A percentile compares a stretch with the other conserved stretches of the same genome.
phyloP scores from a whole-genome alignment of 2,888 invertebrate species.

The Netelia virgata region DNA sequence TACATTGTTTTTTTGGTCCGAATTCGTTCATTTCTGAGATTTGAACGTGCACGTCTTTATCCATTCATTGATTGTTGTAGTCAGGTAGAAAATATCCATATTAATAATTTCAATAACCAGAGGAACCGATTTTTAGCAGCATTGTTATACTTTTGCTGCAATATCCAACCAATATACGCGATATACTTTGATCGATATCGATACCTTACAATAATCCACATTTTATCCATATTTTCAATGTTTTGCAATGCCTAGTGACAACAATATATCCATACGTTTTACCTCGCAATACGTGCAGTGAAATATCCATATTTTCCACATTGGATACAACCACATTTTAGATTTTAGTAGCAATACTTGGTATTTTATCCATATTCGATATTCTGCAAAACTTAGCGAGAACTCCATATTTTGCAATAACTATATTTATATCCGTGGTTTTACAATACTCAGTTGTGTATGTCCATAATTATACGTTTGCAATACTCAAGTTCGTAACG shows the following conservation, averaged over 20 bases:
- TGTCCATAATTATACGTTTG: background rate
- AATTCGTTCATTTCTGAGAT: too few species aligned
- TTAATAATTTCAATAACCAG: constrained; percentile 40
- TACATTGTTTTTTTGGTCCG: too few species aligned
- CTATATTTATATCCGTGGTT: background rate
- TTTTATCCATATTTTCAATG: background rate
- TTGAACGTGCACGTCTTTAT: too few species aligned
- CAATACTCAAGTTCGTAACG: background rate
- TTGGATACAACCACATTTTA: background rate
- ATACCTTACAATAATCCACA: too few species aligned
- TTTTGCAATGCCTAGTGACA: constrained; percentile 28
- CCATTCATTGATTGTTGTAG: background rate
- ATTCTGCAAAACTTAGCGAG: background rate
- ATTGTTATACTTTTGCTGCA: too few species aligned
- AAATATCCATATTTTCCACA: constrained; percentile 19
- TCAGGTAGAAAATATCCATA: background rate
- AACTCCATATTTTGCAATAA: background rate
- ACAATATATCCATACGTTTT: constrained; percentile 10
- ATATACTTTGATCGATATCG: too few species aligned
- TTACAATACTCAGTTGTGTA: constrained; percentile 19
- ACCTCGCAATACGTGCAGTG: constrained; percentile 32
- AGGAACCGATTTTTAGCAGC: too few species aligned
- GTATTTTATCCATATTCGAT: constrained; percentile 16
- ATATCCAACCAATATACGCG: too few species aligned
- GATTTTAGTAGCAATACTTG: constrained; percentile 39